Conservation (phyloP, 2,888 invertebrate genomes). For the Limnephilus marmoratus region DNA sequence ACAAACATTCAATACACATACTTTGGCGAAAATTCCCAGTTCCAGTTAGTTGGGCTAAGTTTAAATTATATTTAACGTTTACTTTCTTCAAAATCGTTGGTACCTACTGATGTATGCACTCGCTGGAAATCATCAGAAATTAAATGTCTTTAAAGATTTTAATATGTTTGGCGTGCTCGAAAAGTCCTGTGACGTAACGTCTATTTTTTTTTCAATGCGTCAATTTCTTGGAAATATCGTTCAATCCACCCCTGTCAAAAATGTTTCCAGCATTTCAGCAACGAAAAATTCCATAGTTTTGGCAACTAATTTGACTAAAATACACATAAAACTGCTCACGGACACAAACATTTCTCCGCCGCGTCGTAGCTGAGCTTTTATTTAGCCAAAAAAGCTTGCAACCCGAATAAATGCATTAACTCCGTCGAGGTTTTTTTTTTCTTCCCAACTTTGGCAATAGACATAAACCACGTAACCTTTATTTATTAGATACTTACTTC, state of each 20-base stretch:
- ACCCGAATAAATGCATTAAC: background rate
- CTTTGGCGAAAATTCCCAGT: too few relatives aligned
- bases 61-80: too few relatives aligned
- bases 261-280: background rate
- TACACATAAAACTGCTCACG: conserved; percentile 10
- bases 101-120: too few relatives aligned
- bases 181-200: too few relatives aligned
- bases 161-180: too few relatives aligned
- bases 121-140: too few relatives aligned
- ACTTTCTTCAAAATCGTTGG: too few relatives aligned
- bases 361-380: background rate
- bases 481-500: background rate
- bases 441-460: background rate
- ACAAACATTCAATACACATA: too few relatives aligned
- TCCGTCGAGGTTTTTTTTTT: background rate
- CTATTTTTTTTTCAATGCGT: background rate
- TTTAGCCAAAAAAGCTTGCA: background rate
- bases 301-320: conserved; percentile 37
- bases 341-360: background rate
- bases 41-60: too few relatives aligned
- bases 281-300: background rate
- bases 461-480: background rate
- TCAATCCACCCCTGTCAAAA: background rate
- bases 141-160: too few relatives aligned
- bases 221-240: background rate